Evolutionary conservation across 2,797 vertebrate species (phyloP).

Genomic region (Sitta carolinensis): DNA sequence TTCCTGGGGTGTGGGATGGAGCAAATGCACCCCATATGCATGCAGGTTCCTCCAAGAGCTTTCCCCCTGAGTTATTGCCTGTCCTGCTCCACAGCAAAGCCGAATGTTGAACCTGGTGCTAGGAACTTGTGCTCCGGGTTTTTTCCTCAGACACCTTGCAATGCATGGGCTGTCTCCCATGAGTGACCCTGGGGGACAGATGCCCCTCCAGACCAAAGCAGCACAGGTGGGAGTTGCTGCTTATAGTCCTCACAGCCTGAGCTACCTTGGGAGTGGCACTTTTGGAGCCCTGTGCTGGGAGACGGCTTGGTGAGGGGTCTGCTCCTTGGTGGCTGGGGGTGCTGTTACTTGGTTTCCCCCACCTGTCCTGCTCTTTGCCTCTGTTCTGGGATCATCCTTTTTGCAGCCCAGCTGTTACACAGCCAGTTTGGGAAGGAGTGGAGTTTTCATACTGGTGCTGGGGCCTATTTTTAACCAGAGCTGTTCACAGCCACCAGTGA

Average conservation of each 20-base stretch:
- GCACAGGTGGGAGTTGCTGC: neutral
- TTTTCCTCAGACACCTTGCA: neutral
- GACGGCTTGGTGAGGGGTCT: neutral
- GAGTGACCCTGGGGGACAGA: neutral
- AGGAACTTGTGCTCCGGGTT: neutral
- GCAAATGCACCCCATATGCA: neutral
- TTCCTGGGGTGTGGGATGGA: neutral
- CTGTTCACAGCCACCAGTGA: rapidly evolving
- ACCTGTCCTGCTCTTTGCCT: neutral
- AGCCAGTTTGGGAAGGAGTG: neutral
- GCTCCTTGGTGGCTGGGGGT: neutral
- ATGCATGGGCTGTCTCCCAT: rapidly evolving
- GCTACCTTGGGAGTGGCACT: neutral
- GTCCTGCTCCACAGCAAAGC: neutral
- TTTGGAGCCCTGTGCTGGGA: neutral
- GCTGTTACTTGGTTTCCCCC: neutral
- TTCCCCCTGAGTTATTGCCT: rapidly evolving
- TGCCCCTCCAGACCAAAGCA: neutral
- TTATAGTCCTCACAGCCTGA: neutral
- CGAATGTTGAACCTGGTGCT: rapidly evolving
- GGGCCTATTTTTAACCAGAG: constrained; percentile 17
- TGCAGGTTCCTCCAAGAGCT: neutral
- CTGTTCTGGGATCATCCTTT: neutral
- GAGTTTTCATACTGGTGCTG: neutral
- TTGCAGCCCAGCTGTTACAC: neutral